Percentiles rank a stretch among this genome's conserved stretches.
These are phyloP conservation scores for Holcopasites calliopsidis DNA, from an alignment of 1,140 invertebrate genomes.

Conservation along the genomic window DNA sequence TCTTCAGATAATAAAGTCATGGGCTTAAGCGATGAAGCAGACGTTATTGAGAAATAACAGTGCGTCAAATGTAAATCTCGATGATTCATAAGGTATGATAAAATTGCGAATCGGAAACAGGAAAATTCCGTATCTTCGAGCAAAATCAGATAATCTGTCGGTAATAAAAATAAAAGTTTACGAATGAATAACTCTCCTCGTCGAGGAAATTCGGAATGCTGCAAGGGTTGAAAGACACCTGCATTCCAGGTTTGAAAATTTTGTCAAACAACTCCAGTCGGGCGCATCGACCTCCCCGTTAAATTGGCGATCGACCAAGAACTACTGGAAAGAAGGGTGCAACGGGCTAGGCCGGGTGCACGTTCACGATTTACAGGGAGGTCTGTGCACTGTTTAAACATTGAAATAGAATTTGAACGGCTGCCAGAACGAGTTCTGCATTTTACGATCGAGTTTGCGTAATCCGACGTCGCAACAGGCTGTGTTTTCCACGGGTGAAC, in stretches of 20 bases:
- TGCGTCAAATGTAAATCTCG: no score
- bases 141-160: no score
- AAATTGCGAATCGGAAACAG: no score
- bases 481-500: not conserved
- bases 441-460: not conserved
- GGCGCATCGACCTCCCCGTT: conserved; percentile 33
- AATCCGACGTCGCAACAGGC: conserved; percentile 18
- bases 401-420: not conserved
- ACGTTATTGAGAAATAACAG: no score
- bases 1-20: no score
- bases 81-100: no score
- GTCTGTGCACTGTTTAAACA: not conserved
- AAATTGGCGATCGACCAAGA: conserved; percentile 32
- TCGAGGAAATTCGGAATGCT: no score
- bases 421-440: not conserved
- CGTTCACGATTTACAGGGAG: not conserved
- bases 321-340: not conserved
- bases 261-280: not conserved
- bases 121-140: no score
- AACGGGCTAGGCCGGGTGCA: not conserved
- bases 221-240: not conserved
- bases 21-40: no score
- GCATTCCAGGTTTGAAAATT: conserved; percentile 5
- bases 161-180: no score
- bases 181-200: no score